Conservation (phyloP, 2,888 invertebrate species). For the Steromphala cineraria region DNA sequence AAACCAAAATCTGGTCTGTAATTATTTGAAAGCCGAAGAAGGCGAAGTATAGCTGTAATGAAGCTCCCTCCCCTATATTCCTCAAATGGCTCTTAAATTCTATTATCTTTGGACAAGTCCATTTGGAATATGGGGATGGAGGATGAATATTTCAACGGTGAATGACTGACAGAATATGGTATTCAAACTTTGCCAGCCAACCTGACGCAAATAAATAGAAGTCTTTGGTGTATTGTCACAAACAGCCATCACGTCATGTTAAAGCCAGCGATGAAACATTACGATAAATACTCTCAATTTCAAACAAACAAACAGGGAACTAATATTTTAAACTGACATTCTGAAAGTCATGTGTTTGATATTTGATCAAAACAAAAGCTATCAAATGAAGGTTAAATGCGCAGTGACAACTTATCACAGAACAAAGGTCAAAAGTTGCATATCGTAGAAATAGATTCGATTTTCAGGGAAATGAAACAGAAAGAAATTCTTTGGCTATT, state of each 20-base stretch:
- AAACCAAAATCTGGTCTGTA: slow-evolving; percentile 19
- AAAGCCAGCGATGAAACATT: background rate
- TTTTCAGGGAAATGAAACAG: background rate
- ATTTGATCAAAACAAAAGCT: too few relatives aligned
- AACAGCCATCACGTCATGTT: background rate
- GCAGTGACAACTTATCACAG: too few relatives aligned
- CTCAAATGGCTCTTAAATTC: slow-evolving; percentile 10
- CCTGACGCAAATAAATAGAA: slow-evolving; percentile 7
- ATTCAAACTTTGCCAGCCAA: slow-evolving; percentile 9
- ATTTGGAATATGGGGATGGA: slow-evolving; percentile 13
- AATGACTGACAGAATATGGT: background rate
- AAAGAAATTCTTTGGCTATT: slow-evolving; percentile 13
- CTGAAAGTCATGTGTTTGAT: too few relatives aligned
- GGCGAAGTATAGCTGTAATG: slow-evolving; percentile 1
- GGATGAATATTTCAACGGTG: slow-evolving; percentile 1
- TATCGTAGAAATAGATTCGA: background rate
- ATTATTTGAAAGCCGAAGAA: slow-evolving; percentile 16
- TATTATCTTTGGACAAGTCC: slow-evolving; percentile 17
- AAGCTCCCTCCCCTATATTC: background rate
- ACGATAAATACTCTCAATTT: too few relatives aligned
- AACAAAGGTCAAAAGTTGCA: background rate
- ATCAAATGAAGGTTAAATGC: too few relatives aligned
- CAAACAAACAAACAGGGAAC: too few relatives aligned
- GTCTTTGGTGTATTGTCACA: slow-evolving; percentile 10
- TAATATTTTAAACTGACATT: too few relatives aligned